These are phyloP conservation scores for Babylonia areolata DNA, from an alignment of 1,140 invertebrate species.

Conservation along the genomic window DNA sequence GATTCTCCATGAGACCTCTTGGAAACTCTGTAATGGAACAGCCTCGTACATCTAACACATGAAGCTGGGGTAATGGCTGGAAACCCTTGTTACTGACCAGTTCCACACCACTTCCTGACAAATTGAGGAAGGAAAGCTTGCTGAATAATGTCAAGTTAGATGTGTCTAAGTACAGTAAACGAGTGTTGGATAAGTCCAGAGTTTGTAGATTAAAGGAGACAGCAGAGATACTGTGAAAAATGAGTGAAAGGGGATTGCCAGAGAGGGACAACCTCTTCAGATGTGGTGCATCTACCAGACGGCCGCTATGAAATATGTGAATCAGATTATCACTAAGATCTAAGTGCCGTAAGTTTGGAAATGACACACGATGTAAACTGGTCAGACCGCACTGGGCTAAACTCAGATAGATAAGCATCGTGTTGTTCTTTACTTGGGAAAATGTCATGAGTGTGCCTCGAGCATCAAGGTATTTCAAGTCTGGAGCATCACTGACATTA, in stretches of 20 bases:
- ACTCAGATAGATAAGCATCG: slow-evolving; percentile 20
- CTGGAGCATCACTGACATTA: not conserved
- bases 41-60: slow-evolving; percentile 19
- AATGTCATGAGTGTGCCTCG: not conserved
- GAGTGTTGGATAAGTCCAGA: not conserved
- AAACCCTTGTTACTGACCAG: not conserved
- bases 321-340: slow-evolving; percentile 15
- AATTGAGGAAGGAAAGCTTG: slow-evolving; percentile 25
- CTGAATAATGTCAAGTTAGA: not conserved
- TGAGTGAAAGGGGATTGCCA: not conserved
- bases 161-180: not conserved
- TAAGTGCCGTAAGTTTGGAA: slow-evolving; percentile 11
- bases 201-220: not conserved
- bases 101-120: slow-evolving; percentile 16
- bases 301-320: not conserved
- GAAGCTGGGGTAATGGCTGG: not conserved
- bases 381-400: slow-evolving; percentile 13
- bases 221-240: not conserved
- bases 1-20: slow-evolving; percentile 15
- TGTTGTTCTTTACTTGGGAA: not conserved
- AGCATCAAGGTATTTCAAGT: slow-evolving; percentile 2
- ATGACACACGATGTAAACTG: not conserved
- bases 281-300: not conserved
- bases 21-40: slow-evolving; percentile 35
- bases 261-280: not conserved